Evolutionary conservation across 1,140 invertebrate species (phyloP).

Genomic region (Zophobas atratus): DNA sequence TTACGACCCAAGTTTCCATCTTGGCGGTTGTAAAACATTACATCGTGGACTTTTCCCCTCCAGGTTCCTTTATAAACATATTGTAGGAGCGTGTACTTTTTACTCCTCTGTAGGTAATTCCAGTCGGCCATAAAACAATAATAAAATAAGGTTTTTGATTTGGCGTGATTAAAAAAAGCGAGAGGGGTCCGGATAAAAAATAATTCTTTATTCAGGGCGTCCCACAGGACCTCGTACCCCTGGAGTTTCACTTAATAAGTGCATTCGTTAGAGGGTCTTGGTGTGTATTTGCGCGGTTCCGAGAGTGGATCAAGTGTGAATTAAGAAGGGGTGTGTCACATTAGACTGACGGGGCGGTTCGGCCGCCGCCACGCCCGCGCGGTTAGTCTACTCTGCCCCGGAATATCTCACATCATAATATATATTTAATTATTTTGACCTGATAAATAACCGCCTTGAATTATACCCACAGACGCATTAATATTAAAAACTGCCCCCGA

Average conservation of each 20-base stretch:
- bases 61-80: constrained; percentile 50
- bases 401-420: constrained; percentile 55
- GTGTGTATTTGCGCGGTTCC: constrained; percentile 55
- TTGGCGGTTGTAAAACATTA: constrained; percentile 53
- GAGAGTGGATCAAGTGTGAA: constrained; percentile 61
- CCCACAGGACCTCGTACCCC: constrained; percentile 54
- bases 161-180: constrained; percentile 65
- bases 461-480: constrained; percentile 24
- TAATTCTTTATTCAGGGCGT: constrained; percentile 59
- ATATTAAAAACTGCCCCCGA: constrained; percentile 33
- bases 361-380: constrained; percentile 60
- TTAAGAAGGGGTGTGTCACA: constrained; percentile 62
- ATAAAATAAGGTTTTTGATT: constrained; percentile 66
- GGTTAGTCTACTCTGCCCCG: constrained; percentile 52
- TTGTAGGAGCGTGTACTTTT: constrained; percentile 50
- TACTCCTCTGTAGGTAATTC: constrained; percentile 45
- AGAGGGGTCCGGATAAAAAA: constrained; percentile 52
- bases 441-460: constrained; percentile 50
- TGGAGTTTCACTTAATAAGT: constrained; percentile 61
- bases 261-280: constrained; percentile 53
- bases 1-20: constrained; percentile 54
- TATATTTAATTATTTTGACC: constrained; percentile 56
- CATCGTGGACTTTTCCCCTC: constrained; percentile 47
- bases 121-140: constrained; percentile 64
- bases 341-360: constrained; percentile 54